Evolutionary conservation across 2,797 vertebrate species (phyloP), one percentile per base, ranked within the genome.

Genomic region (Austrolebias charrua): DNA sequence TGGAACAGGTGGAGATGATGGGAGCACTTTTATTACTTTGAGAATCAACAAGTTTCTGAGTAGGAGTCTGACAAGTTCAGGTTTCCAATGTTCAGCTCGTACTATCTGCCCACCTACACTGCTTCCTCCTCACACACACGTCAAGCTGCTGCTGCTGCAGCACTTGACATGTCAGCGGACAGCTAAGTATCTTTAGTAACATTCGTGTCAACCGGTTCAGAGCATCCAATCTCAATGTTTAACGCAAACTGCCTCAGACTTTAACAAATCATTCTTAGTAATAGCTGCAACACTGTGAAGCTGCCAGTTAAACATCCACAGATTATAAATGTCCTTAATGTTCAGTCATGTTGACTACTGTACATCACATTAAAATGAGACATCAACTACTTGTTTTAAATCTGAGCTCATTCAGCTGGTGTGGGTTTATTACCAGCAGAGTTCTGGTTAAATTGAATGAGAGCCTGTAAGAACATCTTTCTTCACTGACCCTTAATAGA

Each of bases 11-110:
- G 35, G n/a, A 50, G 28, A 74, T 47, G 28, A 75, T 61, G 69
- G 48, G 35, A 42, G 38, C 51, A 3, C 18, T 70, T 55, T 70
- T 57, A 60, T 71, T 58, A 51, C 13, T 40, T 6, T 12, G 8
- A 54, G 57, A 76, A 54, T 63, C 24, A 73, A 71, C 63, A 69
- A 1, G 57, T 63, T 38, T 64, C 4, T 28, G 57, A 74, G 24
- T 50, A 44, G 16, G 13, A 1, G 14, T 44, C 54, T 12, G 46
- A 20, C 12, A 20, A 48, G 54, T 33, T 35, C 44, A 58, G 24
- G 19, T 42, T 13, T 58, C 10, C 15, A 42, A 16, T 45, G 29
- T 10, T 33, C 49, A 52, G 49, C 15, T 24, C 28, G 51, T 6
- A 24, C 16, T 14, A 4, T 4, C 19, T 16, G 52, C 4, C 13